Conservation (phyloP, 2,113 vertebrate genomes). For the Agelaius tricolor region DNA sequence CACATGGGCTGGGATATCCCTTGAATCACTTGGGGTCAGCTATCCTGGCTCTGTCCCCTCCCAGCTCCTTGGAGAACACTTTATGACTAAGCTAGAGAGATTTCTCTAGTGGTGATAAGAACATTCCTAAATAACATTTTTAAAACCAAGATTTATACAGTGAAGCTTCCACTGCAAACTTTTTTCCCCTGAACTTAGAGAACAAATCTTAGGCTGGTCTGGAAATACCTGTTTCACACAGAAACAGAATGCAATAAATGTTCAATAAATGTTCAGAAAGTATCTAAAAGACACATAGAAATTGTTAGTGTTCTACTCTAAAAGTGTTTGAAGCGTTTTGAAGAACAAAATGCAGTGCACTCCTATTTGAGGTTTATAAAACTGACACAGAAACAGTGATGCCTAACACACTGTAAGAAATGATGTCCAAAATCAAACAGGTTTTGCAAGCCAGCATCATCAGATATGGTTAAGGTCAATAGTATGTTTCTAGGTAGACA, state of each 20-base stretch:
- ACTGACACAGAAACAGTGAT: neutral
- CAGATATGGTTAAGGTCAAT: neutral
- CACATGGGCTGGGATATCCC: neutral
- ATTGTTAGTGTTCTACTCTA: neutral
- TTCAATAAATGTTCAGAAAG: neutral
- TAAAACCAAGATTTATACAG: neutral
- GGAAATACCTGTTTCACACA: neutral
- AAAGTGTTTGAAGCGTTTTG: neutral
- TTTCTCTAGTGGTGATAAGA: neutral
- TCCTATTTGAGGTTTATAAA: neutral
- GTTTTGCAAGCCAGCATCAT: neutral
- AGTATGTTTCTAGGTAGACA: neutral
- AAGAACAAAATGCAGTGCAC: neutral
- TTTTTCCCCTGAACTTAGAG: neutral
- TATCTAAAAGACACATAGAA: neutral
- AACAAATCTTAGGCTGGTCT: neutral
- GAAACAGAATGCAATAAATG: neutral
- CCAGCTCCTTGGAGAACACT: neutral
- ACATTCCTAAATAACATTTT: neutral
- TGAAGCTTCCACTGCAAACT: neutral
- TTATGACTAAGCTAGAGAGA: neutral
- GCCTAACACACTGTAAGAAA: neutral
- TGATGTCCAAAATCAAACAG: neutral
- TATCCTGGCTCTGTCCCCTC: neutral
- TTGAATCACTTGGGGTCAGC: neutral